These are phyloP conservation scores for Drosophila murphyi DNA, from an alignment of 1,140 invertebrate genomes.

Conservation along the genomic window DNA sequence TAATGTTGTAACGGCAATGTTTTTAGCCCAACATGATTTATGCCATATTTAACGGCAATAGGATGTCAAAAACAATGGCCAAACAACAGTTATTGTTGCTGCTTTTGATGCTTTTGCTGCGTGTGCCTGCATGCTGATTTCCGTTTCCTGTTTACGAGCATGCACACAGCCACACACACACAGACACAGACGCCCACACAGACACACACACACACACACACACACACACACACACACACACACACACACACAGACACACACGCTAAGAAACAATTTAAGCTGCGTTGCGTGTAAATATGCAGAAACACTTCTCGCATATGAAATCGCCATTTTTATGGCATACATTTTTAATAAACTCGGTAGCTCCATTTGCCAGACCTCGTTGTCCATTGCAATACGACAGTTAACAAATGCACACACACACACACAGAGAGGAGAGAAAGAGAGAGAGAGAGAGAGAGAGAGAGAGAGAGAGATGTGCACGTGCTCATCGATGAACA, in stretches of 20 bases:
- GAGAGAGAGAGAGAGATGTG: constrained; percentile 1
- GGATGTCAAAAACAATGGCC: constrained; percentile 43
- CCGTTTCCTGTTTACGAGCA: constrained; percentile 60
- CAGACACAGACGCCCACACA: constrained; percentile 9
- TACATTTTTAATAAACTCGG: constrained; percentile 75
- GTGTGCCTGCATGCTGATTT: constrained; percentile 64
- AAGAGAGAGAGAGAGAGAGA: neutral
- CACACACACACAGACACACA: constrained; percentile 13
- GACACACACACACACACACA: constrained; percentile 27
- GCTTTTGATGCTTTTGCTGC: constrained; percentile 22
- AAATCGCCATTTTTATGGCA: constrained; percentile 71
- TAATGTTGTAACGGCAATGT: too few species aligned
- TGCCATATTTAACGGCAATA: neutral
- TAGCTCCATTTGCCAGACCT: constrained; percentile 1
- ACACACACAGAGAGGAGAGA: constrained; percentile 2
- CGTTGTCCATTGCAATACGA: constrained; percentile 33
- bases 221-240: neutral
- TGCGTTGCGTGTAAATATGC: constrained; percentile 60
- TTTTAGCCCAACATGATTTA: neutral
- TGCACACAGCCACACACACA: constrained; percentile 26
- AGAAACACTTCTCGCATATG: constrained; percentile 68
- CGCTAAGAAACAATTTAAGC: constrained; percentile 16
- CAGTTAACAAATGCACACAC: constrained; percentile 33
- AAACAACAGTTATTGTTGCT: constrained; percentile 12
- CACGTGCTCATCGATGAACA: constrained; percentile 57